These are phyloP conservation scores for Dicerorhinus sumatrensis DNA, from an alignment of 2,113 vertebrate species.

Conservation along the genomic window DNA sequence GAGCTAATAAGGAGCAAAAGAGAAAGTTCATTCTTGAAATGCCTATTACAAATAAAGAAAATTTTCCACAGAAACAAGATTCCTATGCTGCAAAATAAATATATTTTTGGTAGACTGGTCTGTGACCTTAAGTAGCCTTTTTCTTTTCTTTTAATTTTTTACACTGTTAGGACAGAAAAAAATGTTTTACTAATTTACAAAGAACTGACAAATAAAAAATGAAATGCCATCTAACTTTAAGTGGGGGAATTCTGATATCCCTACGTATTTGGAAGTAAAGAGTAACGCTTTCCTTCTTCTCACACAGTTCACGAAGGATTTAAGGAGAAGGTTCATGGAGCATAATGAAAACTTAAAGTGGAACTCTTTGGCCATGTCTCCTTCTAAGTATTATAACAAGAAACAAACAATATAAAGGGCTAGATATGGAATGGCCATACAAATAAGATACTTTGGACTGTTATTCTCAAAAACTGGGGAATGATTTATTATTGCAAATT, in stretches of 20 bases:
- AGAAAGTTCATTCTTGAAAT: conserved; percentile 28
- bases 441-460: neutral
- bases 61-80: neutral
- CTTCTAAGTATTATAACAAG: neutral
- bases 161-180: neutral
- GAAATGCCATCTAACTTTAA: neutral
- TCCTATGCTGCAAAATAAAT: neutral
- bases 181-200: neutral
- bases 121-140: neutral
- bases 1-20: neutral
- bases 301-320: neutral
- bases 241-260: neutral
- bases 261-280: neutral
- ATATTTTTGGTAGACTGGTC: neutral
- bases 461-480: neutral
- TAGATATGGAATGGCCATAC: neutral
- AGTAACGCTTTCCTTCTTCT: neutral
- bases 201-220: neutral
- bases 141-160: neutral
- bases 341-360: neutral
- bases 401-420: neutral
- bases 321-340: neutral
- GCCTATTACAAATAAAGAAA: neutral
- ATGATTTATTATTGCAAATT: neutral
- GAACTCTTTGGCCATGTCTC: neutral